A percentile compares a stretch with the other conserved stretches of the same genome.
Conservation (phyloP, 2,888 invertebrate species). For the Ectemnius continuus region DNA sequence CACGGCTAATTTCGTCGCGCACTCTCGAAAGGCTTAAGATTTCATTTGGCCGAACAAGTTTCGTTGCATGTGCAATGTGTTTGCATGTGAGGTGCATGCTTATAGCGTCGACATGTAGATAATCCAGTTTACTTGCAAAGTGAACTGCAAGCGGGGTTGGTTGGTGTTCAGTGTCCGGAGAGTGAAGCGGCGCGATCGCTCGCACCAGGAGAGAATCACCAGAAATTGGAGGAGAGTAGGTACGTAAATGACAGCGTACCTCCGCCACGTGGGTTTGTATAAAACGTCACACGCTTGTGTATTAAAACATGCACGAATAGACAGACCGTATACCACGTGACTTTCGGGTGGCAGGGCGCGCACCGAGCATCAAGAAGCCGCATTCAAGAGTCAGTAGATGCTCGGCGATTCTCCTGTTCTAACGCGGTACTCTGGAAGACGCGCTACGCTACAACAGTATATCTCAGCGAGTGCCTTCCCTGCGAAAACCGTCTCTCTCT, state of each 20-base stretch:
- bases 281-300: slow-evolving; percentile 35
- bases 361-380: slow-evolving; percentile 29
- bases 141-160: not conserved
- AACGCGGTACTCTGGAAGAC: slow-evolving; percentile 25
- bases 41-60: not conserved
- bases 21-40: too few relatives aligned
- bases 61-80: slow-evolving; percentile 11
- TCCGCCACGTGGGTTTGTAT: slow-evolving; percentile 27
- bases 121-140: not conserved
- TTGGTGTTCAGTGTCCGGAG: not conserved
- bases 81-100: slow-evolving; percentile 33
- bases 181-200: not conserved
- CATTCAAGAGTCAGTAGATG: slow-evolving; percentile 38
- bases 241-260: slow-evolving; percentile 21
- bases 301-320: slow-evolving; percentile 37
- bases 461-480: too few relatives aligned
- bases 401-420: slow-evolving; percentile 49
- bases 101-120: slow-evolving; percentile 5
- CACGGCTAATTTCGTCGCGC: too few relatives aligned
- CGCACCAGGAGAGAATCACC: not conserved
- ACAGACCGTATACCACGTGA: slow-evolving; percentile 50
- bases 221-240: slow-evolving; percentile 3
- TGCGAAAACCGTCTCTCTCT: too few relatives aligned
- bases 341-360: slow-evolving; percentile 22
- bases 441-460: too few relatives aligned